phyloP scores from a whole-genome alignment of 2,797 vertebrate genomes.

The Garrulus glandarius region DNA sequence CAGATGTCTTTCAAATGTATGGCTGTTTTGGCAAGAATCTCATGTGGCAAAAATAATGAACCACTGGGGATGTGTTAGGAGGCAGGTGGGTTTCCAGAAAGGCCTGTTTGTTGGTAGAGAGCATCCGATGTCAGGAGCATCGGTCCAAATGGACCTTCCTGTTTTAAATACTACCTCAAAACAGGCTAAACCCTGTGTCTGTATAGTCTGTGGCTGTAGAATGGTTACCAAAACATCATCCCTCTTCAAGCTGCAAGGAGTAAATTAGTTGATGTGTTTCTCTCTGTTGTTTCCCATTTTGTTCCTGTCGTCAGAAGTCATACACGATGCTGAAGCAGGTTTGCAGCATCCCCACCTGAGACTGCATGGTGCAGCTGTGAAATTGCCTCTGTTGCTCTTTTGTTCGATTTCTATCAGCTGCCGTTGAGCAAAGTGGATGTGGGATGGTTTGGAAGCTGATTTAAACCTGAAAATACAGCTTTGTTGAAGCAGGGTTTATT shows the following conservation, averaged over 20 bases:
- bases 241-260: neutral
- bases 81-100: neutral
- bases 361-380: neutral
- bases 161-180: neutral
- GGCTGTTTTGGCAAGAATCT: neutral
- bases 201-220: neutral
- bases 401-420: neutral
- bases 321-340: neutral
- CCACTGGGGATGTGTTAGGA: rapidly evolving
- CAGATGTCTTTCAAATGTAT: neutral
- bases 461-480: neutral
- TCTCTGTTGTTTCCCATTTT: neutral
- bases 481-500: neutral
- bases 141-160: rapidly evolving
- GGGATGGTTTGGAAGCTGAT: neutral
- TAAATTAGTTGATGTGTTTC: neutral
- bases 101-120: neutral
- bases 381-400: neutral
- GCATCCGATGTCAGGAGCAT: neutral
- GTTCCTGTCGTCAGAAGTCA: neutral
- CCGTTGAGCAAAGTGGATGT: neutral
- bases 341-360: neutral
- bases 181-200: neutral
- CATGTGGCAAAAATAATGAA: neutral
- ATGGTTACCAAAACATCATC: neutral